Conservation (phyloP, 2,113 vertebrate species). For the Planiliza haematocheilus region DNA sequence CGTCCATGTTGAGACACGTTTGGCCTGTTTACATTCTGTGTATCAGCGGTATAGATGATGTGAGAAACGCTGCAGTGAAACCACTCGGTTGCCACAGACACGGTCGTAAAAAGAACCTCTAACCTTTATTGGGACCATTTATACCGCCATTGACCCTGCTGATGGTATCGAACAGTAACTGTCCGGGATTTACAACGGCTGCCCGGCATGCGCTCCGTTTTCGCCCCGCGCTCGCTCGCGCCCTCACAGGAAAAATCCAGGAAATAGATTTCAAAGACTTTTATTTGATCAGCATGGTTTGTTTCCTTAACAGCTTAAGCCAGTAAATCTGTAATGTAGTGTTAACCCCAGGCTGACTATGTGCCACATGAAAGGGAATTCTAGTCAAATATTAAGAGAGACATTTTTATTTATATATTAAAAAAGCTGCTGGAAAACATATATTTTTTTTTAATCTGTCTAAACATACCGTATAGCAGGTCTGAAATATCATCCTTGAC, state of each 20-base stretch:
- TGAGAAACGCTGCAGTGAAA: slow-evolving; percentile 43
- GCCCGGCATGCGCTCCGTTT: slow-evolving; percentile 22
- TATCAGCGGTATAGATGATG: slow-evolving; percentile 22
- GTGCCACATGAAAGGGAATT: neutral
- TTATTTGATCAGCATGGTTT: slow-evolving; percentile 60
- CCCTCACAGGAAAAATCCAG: slow-evolving; percentile 19
- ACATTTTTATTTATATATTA: too few relatives aligned
- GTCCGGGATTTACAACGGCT: slow-evolving; percentile 74
- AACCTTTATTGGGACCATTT: slow-evolving; percentile 77
- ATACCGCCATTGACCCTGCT: slow-evolving; percentile 75
- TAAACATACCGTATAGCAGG: neutral
- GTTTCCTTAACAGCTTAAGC: slow-evolving; percentile 30
- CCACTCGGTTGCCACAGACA: slow-evolving; percentile 61
- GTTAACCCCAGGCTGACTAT: slow-evolving; percentile 12
- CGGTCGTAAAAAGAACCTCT: slow-evolving; percentile 65
- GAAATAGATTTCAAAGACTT: slow-evolving; percentile 52
- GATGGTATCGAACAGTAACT: slow-evolving; percentile 78
- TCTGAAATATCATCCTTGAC: neutral
- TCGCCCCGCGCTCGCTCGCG: slow-evolving; percentile 40
- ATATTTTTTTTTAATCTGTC: neutral
- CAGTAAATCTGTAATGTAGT: slow-evolving; percentile 27
- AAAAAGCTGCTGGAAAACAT: neutral
- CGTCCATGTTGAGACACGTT: too few relatives aligned
- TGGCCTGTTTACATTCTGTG: neutral
- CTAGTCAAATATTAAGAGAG: neutral